phyloP scores from a whole-genome alignment of 2,797 vertebrate species.

The Aldrovandia affinis region DNA sequence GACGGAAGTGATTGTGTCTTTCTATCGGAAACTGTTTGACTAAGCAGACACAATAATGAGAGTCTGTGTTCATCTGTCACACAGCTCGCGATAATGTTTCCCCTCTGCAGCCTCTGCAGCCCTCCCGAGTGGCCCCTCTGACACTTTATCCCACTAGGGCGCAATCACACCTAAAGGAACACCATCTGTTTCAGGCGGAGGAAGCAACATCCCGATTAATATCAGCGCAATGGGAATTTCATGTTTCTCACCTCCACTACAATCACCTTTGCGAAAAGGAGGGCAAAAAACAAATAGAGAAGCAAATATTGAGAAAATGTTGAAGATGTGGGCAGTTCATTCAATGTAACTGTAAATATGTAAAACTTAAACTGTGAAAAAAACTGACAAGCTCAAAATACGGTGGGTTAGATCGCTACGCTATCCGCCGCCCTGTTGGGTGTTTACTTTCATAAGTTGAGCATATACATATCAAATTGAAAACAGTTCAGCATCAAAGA shows the following conservation, averaged over 20 bases:
- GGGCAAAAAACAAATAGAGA: not conserved
- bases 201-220: constrained; percentile 1
- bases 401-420: no score
- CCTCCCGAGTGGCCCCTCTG: not conserved
- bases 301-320: not conserved
- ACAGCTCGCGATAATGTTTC: not conserved
- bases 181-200: constrained; percentile 13
- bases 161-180: constrained; percentile 18
- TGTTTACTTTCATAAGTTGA: not conserved
- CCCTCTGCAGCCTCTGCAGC: constrained; percentile 2
- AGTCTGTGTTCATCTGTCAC: constrained; percentile 15
- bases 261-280: not conserved
- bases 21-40: not conserved
- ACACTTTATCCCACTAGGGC: not conserved
- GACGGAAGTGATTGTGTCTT: not conserved
- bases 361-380: not conserved
- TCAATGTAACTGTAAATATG: not conserved
- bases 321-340: not conserved
- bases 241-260: not conserved
- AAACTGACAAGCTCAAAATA: no score
- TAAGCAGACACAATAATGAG: constrained; percentile 24
- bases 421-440: no score
- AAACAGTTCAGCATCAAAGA: no score
- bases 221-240: constrained; percentile 1
- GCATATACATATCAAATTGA: no score